Evolutionary conservation across 2,888 invertebrate genomes (phyloP).

Genomic region (Drosophila lutescens): DNA sequence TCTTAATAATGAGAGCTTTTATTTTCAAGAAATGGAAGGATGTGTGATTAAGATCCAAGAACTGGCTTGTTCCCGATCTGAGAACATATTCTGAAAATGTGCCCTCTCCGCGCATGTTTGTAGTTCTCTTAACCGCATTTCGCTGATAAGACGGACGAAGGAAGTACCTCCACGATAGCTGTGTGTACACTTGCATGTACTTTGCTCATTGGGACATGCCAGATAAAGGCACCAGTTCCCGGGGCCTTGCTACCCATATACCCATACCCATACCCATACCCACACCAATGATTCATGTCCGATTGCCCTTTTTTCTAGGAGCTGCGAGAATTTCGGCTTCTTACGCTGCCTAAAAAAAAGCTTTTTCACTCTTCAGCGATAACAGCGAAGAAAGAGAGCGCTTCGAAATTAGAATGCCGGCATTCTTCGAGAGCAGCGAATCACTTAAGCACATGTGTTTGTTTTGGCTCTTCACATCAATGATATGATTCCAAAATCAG

Average conservation of each 20-base stretch:
- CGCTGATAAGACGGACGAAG: constrained; percentile 46
- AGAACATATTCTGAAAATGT: neutral
- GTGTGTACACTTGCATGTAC: constrained; percentile 20
- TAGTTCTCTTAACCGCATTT: constrained; percentile 33
- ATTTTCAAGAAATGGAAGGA: neutral
- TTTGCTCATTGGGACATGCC: constrained; percentile 24
- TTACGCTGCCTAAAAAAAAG: constrained; percentile 32
- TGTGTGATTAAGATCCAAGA: neutral
- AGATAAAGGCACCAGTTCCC: constrained; percentile 56
- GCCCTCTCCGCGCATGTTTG: constrained; percentile 15
- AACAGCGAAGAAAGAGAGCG: constrained; percentile 37
- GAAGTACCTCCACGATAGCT: constrained; percentile 44
- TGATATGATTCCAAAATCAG: neutral
- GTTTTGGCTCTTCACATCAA: constrained; percentile 9
- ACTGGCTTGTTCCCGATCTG: neutral
- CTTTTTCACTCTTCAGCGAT: constrained; percentile 54
- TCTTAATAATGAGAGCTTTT: neutral
- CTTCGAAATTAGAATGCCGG: constrained; percentile 30
- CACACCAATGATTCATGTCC: constrained; percentile 46
- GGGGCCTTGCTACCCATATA: constrained; percentile 30
- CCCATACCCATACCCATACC: no score
- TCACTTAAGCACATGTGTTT: constrained; percentile 15
- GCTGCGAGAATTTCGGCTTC: constrained; percentile 16
- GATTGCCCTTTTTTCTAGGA: constrained; percentile 48
- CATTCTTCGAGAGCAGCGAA: constrained; percentile 23